Evolutionary conservation across 2,113 vertebrate species (phyloP).

Genomic region (Gopherus flavomarginatus): DNA sequence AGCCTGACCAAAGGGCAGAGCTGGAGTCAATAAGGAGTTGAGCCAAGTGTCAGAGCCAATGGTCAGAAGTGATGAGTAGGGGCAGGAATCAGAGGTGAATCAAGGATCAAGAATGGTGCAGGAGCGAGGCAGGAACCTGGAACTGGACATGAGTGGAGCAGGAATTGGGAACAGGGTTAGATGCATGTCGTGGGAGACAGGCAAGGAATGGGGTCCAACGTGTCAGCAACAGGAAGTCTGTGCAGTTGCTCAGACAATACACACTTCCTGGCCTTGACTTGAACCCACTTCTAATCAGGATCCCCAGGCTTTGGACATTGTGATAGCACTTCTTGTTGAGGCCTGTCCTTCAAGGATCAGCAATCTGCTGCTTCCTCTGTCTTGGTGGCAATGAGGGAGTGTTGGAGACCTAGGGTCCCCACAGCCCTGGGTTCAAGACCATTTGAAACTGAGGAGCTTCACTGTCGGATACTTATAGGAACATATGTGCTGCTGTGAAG

Average conservation of each 20-base stretch:
- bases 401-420: background rate
- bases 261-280: background rate
- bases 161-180: background rate
- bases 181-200: background rate
- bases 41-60: background rate
- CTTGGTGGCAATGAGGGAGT: background rate
- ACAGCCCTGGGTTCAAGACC: background rate
- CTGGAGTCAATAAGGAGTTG: background rate
- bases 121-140: background rate
- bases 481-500: background rate
- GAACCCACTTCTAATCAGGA: background rate
- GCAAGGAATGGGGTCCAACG: background rate
- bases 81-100: background rate
- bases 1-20: background rate
- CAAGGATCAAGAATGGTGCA: background rate
- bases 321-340: background rate
- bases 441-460: background rate
- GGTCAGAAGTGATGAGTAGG: background rate
- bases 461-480: background rate
- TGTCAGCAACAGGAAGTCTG: background rate
- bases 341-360: background rate
- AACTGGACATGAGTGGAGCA: background rate
- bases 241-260: background rate
- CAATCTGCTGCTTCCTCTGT: background rate
- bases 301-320: background rate